phyloP scores from a whole-genome alignment of 2,113 vertebrate species.

The Sisor rabdophorus region DNA sequence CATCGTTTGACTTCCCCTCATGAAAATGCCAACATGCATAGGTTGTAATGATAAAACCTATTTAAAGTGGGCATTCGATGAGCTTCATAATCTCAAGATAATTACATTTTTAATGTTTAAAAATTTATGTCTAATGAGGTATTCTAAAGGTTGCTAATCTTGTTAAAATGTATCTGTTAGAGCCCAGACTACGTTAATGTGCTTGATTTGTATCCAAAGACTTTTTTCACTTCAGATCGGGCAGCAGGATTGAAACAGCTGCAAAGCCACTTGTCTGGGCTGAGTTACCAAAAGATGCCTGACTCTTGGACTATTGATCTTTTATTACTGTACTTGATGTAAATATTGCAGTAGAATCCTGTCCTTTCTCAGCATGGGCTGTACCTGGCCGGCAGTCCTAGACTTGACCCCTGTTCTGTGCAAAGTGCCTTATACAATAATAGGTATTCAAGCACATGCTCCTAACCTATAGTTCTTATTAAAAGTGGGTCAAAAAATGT shows the following conservation, averaged over 20 bases:
- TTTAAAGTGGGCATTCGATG: background rate
- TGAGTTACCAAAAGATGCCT: conserved; percentile 60
- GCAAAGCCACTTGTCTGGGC: conserved; percentile 53
- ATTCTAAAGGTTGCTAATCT: background rate
- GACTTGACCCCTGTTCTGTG: conserved; percentile 49
- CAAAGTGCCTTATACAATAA: conserved; percentile 46
- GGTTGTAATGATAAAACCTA: background rate
- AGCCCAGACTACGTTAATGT: background rate
- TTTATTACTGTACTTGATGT: conserved; percentile 62
- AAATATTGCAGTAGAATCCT: conserved; percentile 57
- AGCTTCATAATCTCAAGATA: background rate
- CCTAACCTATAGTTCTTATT: conserved; percentile 45
- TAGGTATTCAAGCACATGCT: conserved; percentile 47
- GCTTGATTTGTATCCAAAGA: conserved; percentile 1
- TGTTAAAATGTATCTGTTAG: background rate
- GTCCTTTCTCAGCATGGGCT: conserved; percentile 43
- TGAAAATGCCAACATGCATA: conserved; percentile 17
- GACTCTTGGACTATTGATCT: conserved; percentile 65
- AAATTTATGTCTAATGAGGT: background rate
- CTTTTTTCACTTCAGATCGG: conserved; percentile 14
- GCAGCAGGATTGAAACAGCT: conserved; percentile 61
- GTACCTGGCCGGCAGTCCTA: conserved; percentile 42
- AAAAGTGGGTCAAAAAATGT: conserved; percentile 42
- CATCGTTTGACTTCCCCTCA: conserved; percentile 68
- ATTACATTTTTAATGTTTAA: background rate